These are phyloP conservation scores for Eristalis pertinax DNA, from an alignment of 2,888 invertebrate species.

Conservation along the genomic window DNA sequence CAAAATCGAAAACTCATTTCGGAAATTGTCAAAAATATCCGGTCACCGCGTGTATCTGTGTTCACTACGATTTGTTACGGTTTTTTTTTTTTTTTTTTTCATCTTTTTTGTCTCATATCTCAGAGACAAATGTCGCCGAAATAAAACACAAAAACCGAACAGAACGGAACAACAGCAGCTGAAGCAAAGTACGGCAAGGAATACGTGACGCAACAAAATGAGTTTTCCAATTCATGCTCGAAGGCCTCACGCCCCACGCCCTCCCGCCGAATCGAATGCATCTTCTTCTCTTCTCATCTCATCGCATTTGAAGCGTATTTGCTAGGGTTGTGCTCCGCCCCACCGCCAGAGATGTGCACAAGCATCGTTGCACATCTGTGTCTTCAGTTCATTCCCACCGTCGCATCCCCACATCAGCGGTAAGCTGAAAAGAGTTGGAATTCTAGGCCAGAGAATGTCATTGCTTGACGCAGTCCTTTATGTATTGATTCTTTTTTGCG, in stretches of 20 bases:
- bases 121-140: conserved; percentile 13
- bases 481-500: conserved; percentile 15
- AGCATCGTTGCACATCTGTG: not conserved
- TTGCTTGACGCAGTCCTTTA: not conserved
- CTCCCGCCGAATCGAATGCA: not conserved
- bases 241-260: not conserved
- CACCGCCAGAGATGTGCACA: not conserved
- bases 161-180: not conserved
- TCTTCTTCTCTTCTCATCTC: not conserved
- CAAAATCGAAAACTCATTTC: conserved; percentile 23
- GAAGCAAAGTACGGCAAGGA: not conserved
- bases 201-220: conserved; percentile 26
- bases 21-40: conserved; percentile 35
- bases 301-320: not conserved
- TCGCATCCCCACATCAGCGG: no score
- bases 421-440: not conserved
- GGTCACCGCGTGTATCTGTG: not conserved
- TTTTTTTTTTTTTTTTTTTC: no score
- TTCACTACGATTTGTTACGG: not conserved
- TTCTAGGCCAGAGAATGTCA: not conserved
- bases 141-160: not conserved
- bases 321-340: not conserved
- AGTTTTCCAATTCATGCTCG: conserved; percentile 4
- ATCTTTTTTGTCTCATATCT: not conserved
- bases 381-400: no score